Percentiles rank a stretch among this genome's conserved stretches.
Evolutionary conservation across 2,888 invertebrate species (phyloP).

Genomic region (Uropetala carovei): DNA sequence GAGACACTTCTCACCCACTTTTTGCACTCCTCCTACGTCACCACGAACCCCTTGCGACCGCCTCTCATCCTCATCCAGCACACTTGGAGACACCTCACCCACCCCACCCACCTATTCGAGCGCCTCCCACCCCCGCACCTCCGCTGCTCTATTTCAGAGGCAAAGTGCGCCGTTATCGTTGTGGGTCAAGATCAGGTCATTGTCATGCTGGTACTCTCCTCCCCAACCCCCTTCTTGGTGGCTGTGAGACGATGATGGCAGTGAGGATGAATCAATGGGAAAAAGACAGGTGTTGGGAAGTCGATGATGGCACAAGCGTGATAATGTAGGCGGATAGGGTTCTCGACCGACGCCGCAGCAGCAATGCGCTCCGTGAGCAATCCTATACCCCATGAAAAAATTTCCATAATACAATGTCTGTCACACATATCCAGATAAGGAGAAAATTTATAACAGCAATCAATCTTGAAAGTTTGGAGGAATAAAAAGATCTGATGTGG

Average conservation of each 20-base stretch:
- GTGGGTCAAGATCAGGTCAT: constrained; percentile 62
- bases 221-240: background rate
- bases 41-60: background rate
- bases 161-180: constrained; percentile 8
- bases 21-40: background rate
- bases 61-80: background rate
- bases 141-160: background rate
- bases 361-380: background rate
- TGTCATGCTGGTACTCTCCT: constrained; percentile 48
- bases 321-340: background rate
- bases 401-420: background rate
- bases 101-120: background rate
- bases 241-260: background rate
- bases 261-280: background rate
- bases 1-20: background rate
- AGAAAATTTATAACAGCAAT: background rate
- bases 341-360: background rate
- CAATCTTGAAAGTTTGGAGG: no score
- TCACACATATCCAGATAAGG: background rate
- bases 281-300: background rate
- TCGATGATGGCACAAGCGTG: background rate
- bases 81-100: background rate
- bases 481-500: no score
- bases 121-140: background rate
- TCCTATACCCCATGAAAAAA: background rate